These are phyloP conservation scores for Pterocles gutturalis DNA, from an alignment of 2,113 vertebrate species.

Conservation along the genomic window DNA sequence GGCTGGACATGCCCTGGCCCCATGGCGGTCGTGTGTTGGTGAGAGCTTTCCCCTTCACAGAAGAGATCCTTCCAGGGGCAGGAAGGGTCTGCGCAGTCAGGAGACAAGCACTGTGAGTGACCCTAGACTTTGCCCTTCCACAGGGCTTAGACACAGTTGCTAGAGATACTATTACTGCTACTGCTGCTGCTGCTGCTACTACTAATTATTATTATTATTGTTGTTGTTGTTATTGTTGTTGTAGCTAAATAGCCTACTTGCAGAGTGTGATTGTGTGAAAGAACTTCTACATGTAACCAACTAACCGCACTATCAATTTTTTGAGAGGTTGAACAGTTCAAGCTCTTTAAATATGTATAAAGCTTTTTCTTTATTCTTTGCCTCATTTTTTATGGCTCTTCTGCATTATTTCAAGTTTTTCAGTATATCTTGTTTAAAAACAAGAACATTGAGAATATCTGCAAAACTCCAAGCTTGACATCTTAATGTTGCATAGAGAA, in stretches of 20 bases:
- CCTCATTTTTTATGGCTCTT: neutral
- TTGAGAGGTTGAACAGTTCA: neutral
- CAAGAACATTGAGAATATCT: neutral
- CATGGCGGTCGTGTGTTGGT: fast-evolving
- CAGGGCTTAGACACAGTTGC: neutral
- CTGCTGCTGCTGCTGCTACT: neutral
- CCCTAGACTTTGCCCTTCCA: neutral
- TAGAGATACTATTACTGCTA: neutral
- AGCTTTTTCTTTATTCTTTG: neutral
- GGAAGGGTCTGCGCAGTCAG: neutral
- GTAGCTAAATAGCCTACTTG: neutral
- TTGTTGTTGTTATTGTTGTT: neutral
- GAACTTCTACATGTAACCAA: neutral
- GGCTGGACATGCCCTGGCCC: too few species aligned
- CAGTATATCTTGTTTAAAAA: neutral
- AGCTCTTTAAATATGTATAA: neutral
- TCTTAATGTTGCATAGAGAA: neutral
- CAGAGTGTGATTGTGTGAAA: neutral
- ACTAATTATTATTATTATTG: neutral
- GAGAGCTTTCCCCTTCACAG: neutral
- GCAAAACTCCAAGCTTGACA: neutral
- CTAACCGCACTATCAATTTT: neutral
- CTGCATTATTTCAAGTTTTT: neutral
- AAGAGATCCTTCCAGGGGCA: neutral
- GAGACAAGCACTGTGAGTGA: too few species aligned